Evolutionary conservation across 1,140 invertebrate species (phyloP).

Genomic region (Dreissena rostriformis): DNA sequence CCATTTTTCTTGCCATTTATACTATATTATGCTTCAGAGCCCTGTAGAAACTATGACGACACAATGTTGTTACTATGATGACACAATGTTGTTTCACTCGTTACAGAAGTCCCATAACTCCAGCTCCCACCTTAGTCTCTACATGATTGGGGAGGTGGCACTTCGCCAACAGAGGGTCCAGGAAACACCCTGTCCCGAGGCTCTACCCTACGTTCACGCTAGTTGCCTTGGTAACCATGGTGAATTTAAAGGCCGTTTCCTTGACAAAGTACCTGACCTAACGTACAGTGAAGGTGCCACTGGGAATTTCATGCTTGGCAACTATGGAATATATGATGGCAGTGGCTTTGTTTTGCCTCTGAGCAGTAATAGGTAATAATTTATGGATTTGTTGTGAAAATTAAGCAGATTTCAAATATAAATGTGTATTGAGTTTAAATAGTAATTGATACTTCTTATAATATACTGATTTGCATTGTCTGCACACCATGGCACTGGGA

Average conservation of each 20-base stretch:
- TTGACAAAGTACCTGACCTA: neutral
- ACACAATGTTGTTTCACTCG: no score
- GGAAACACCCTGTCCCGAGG: constrained; percentile 51
- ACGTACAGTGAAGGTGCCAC: constrained; percentile 9
- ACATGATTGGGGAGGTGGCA: constrained; percentile 71
- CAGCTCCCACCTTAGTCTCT: constrained; percentile 40
- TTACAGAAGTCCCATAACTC: no score
- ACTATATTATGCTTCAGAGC: no score
- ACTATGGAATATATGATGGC: constrained; percentile 68
- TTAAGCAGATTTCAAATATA: no score
- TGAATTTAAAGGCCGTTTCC: neutral
- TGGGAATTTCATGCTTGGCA: constrained; percentile 62
- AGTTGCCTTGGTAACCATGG: constrained; percentile 64
- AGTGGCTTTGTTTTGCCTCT: constrained; percentile 69
- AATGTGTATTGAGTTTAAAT: no score
- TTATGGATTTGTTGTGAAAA: no score
- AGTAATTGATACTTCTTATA: no score
- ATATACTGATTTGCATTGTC: no score
- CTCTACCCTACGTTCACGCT: constrained; percentile 21
- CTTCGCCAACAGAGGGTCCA: constrained; percentile 67
- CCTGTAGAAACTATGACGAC: no score
- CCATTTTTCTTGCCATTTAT: no score
- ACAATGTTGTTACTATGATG: no score
- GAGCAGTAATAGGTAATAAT: constrained; percentile 66
- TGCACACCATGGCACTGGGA: no score